Conservation (phyloP, 1,140 invertebrate species). For the Psilanteris sp. region DNA sequence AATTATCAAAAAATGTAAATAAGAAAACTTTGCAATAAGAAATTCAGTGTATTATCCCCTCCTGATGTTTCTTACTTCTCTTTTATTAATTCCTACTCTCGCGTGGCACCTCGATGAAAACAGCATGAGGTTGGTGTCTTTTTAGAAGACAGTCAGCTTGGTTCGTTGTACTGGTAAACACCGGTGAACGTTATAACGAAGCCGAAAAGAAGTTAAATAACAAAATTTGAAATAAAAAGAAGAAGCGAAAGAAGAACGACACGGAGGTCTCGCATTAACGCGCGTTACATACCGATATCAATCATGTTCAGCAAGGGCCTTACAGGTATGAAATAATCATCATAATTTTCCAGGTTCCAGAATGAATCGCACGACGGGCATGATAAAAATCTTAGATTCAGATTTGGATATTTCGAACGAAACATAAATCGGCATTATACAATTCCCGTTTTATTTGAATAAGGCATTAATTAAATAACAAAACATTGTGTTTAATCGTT, state of each 20-base stretch:
- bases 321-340: slow-evolving; percentile 61
- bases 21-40: slow-evolving; percentile 23
- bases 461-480: slow-evolving; percentile 21
- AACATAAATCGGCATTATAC: slow-evolving; percentile 14
- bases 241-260: not conserved
- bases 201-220: slow-evolving; percentile 32
- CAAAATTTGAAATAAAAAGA: slow-evolving; percentile 32
- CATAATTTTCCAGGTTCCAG: slow-evolving; percentile 58
- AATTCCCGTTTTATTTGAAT: slow-evolving; percentile 36
- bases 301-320: slow-evolving; percentile 57
- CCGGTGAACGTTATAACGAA: slow-evolving; percentile 15
- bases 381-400: slow-evolving; percentile 55
- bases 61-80: slow-evolving; percentile 41
- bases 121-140: slow-evolving; percentile 58
- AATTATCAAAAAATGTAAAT: slow-evolving; percentile 30
- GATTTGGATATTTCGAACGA: slow-evolving; percentile 28
- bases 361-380: slow-evolving; percentile 31
- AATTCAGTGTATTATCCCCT: slow-evolving; percentile 55
- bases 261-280: slow-evolving; percentile 41
- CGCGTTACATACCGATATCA: slow-evolving; percentile 62
- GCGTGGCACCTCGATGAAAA: slow-evolving; percentile 60
- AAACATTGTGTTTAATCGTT: not conserved
- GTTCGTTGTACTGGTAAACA: slow-evolving; percentile 57
- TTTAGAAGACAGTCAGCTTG: slow-evolving; percentile 53
- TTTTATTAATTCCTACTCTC: slow-evolving; percentile 63